These are phyloP conservation scores for Scrobipalpa atriplicella DNA, from an alignment of 2,888 invertebrate genomes.

Conservation along the genomic window DNA sequence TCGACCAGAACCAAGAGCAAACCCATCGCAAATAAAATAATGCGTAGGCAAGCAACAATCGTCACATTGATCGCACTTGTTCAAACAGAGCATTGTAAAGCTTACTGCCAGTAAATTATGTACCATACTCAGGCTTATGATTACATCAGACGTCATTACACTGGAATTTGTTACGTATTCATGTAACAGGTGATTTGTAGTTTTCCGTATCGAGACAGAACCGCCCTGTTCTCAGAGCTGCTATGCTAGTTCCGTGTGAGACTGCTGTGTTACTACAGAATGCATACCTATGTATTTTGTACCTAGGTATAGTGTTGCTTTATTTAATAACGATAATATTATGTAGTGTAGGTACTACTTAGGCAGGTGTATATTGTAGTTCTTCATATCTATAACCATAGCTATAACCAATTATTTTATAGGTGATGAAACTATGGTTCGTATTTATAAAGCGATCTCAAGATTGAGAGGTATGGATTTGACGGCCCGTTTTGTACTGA, in stretches of 20 bases:
- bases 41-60: not conserved
- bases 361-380: not conserved
- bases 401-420: no score
- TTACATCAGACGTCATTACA: slow-evolving; percentile 32
- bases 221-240: slow-evolving; percentile 12
- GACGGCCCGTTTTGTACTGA: no score
- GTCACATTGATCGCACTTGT: slow-evolving; percentile 15
- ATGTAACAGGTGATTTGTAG: slow-evolving; percentile 23
- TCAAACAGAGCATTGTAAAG: not conserved
- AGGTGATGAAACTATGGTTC: no score
- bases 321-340: not conserved
- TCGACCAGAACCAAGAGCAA: no score
- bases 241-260: not conserved
- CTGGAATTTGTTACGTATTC: slow-evolving; percentile 26
- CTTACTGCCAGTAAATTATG: slow-evolving; percentile 18
- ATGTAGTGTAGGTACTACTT: not conserved
- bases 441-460: no score
- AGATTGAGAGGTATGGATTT: no score
- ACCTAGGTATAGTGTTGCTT: not conserved
- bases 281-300: no score
- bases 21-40: no score
- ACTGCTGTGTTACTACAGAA: not conserved
- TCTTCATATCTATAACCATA: no score
- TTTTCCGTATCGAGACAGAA: slow-evolving; percentile 12
- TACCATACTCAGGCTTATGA: not conserved